These are phyloP conservation scores for Canis aureus DNA, from an alignment of 2,113 vertebrate genomes.

Conservation along the genomic window DNA sequence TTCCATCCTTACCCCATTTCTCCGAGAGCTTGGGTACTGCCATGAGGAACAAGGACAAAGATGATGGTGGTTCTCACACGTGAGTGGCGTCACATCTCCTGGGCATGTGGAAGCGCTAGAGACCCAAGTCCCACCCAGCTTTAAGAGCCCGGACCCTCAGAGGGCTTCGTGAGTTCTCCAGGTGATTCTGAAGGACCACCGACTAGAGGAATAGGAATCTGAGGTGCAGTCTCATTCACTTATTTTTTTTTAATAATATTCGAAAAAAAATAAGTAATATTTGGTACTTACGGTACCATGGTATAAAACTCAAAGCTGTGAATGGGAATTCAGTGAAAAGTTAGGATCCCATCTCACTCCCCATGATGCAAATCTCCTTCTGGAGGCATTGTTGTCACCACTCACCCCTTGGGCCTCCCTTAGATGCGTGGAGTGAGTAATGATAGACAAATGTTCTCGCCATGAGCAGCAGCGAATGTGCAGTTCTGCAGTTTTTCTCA, in stretches of 20 bases:
- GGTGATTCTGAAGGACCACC: background rate
- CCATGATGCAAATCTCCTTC: background rate
- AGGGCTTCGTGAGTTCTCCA: background rate
- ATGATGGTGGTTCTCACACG: background rate
- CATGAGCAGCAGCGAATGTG: background rate
- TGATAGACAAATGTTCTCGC: rapidly evolving
- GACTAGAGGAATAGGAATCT: background rate
- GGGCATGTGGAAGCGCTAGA: rapidly evolving
- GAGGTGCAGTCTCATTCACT: background rate
- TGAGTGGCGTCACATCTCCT: background rate
- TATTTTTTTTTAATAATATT: background rate
- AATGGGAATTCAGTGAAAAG: background rate
- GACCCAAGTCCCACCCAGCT: too few relatives aligned
- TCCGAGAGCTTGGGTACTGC: background rate
- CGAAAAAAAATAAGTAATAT: too few relatives aligned
- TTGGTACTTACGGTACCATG: too few relatives aligned
- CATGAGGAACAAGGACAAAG: background rate
- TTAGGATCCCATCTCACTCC: background rate
- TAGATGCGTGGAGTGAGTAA: rapidly evolving
- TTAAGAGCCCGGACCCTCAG: too few relatives aligned
- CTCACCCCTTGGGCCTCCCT: too few relatives aligned
- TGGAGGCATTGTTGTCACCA: background rate
- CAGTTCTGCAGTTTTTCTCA: background rate
- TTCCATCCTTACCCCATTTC: background rate
- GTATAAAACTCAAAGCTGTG: background rate